A percentile compares a stretch with the other conserved stretches of the same genome.
These are phyloP conservation scores for Moxostoma hubbsi DNA, from an alignment of 2,797 vertebrate genomes.

Conservation along the genomic window DNA sequence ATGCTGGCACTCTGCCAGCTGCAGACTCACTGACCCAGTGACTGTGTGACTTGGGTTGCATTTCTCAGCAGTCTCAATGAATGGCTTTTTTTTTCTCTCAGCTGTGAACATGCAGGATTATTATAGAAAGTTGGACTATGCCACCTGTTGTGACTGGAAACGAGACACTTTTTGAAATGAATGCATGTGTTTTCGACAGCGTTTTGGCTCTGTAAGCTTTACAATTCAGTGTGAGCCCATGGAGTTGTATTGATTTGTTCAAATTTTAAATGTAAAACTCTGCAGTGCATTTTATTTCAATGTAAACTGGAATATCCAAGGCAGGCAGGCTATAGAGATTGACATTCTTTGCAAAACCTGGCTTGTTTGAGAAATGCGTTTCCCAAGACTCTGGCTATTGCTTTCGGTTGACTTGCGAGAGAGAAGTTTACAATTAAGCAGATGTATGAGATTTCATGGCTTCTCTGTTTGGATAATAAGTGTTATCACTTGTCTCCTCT, in stretches of 20 bases:
- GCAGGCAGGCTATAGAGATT: neutral
- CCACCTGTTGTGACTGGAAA: slow-evolving; percentile 42
- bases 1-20: neutral
- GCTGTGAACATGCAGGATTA: slow-evolving; percentile 10
- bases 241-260: neutral
- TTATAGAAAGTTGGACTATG: neutral
- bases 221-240: neutral
- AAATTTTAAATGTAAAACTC: neutral
- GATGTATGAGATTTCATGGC: slow-evolving; percentile 49
- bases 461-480: slow-evolving; percentile 55
- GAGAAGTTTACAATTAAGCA: slow-evolving; percentile 56
- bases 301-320: neutral
- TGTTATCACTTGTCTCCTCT: slow-evolving; percentile 54
- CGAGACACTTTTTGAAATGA: slow-evolving; percentile 5
- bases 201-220: neutral
- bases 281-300: too few species aligned
- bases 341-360: neutral
- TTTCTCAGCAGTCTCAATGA: neutral
- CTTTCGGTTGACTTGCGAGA: neutral
- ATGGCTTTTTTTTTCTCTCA: slow-evolving; percentile 2
- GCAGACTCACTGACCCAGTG: slow-evolving; percentile 23
- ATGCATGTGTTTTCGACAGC: slow-evolving; percentile 2
- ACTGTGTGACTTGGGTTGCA: neutral
- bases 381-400: neutral
- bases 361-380: neutral